Base-by-base conservation (phyloP, 2,797 vertebrate species). In the Pseudochirops cupreus region DNA sequence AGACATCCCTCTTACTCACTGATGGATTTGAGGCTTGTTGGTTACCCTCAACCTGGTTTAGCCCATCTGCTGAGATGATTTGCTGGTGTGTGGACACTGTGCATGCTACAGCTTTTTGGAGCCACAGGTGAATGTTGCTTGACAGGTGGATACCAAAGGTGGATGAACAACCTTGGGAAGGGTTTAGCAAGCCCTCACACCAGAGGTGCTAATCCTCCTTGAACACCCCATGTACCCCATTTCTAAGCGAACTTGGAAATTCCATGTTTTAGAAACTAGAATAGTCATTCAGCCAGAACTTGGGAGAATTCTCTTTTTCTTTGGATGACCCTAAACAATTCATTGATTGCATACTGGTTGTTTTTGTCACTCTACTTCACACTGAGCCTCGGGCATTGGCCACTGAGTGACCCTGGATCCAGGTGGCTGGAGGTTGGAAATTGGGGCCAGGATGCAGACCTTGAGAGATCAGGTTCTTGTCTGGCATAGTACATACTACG, bases 181-280 rank as follows among this genome's bases (percentile, higher is more conserved):
- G 29, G 59, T 11, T 62, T 31, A 62, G 29, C 11, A 62, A 62
- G 59, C 29, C 59, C 59, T 62, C 59, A 33, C 12, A 13, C 59
- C 29, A 14, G 59, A 62, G 29, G 12, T 62, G 57, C 57, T 58
- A 28, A 26, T 58, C 57, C 7, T 58, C 7, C 57, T 58, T 62
- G 13, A 62, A 62, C 1, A 62, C 29, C 29, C 59, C 12, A 4
- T 26, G 33, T 1, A 26, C 16, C 0, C 24, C 52, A 91, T 96
- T 96, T 97, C 54, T 91, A 95, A 95, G 90, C 13, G 33, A 92
- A 89, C 94, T 96, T 96, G 90, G 55, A 0, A 92, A 97, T 96
- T 95, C 95, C n/a, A 89, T 93, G 93, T 91, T 94, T 95, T 97
- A 29, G 94, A 95, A 96, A 29, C 39, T 92, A 89, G 95, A 97